Percentiles rank a stretch among this genome's conserved stretches.
Evolutionary conservation across 2,113 vertebrate species (phyloP).

Genomic region (Candoia aspera): DNA sequence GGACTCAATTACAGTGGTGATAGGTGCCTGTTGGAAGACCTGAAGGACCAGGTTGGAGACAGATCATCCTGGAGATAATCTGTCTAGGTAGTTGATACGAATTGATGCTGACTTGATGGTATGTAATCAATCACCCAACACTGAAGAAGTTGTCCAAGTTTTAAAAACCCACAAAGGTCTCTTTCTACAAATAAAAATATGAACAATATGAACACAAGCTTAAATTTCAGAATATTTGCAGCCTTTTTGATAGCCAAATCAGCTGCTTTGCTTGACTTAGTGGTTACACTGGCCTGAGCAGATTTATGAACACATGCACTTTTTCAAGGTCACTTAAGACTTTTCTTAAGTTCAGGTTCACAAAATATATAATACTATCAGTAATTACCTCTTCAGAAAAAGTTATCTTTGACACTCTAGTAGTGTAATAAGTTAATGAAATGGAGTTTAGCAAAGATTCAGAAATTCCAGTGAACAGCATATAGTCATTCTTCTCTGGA

Average conservation of each 20-base stretch:
- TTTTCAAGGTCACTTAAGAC: not conserved
- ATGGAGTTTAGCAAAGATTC: constrained; percentile 68
- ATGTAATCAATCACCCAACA: not conserved
- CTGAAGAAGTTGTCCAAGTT: not conserved
- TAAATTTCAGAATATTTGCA: not conserved
- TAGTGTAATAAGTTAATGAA: constrained; percentile 65
- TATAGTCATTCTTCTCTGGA: constrained; percentile 52
- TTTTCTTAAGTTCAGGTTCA: not conserved
- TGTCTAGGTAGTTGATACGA: not conserved
- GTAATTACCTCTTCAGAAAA: constrained; percentile 60
- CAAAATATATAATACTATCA: constrained; percentile 17
- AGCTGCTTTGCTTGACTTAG: not conserved
- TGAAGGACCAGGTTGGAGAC: too few species aligned
- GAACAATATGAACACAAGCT: not conserved
- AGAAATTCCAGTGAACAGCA: constrained; percentile 67
- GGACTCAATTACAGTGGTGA: too few species aligned
- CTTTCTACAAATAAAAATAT: not conserved
- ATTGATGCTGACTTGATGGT: not conserved
- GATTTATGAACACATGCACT: not conserved
- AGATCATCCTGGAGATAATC: too few species aligned
- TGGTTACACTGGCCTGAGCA: not conserved
- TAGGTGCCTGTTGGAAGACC: too few species aligned
- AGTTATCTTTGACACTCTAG: constrained; percentile 58
- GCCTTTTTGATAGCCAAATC: not conserved
- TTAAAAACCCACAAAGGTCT: not conserved